A percentile compares a stretch with the other conserved stretches of the same genome.
These are phyloP conservation scores for Panorpa germanica DNA, from an alignment of 2,888 invertebrate species.

Conservation along the genomic window DNA sequence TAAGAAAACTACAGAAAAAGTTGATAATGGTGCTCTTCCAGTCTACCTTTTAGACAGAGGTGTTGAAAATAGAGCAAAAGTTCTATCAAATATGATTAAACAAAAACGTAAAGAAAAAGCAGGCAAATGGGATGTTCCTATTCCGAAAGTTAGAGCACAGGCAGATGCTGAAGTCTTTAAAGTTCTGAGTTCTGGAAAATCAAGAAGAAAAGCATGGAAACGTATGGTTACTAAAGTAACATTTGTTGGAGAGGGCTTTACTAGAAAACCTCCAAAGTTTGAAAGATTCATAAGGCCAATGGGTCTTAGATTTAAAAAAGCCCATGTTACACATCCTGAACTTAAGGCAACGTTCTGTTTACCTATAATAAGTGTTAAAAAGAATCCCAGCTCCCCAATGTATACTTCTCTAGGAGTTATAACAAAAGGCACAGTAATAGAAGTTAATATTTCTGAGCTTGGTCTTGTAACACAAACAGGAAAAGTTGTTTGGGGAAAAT, in stretches of 20 bases:
- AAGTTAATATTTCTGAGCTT: constrained; percentile 95
- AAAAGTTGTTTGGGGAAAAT: constrained; percentile 99
- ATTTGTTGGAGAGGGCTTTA: constrained; percentile 95
- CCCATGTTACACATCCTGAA: constrained; percentile 98
- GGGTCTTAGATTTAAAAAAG: constrained; percentile 90
- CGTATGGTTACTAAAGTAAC: constrained; percentile 98
- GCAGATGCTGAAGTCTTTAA: constrained; percentile 95
- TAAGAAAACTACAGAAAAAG: constrained; percentile 66
- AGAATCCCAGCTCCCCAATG: constrained; percentile 94
- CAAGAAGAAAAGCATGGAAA: constrained; percentile 94
- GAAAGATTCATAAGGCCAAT: constrained; percentile 97
- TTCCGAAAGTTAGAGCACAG: constrained; percentile 94
- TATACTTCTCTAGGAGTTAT: constrained; percentile 95
- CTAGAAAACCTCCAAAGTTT: constrained; percentile 97
- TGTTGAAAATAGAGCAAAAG: constrained; percentile 82
- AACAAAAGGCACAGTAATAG: constrained; percentile 94
- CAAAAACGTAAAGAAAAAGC: constrained; percentile 99
- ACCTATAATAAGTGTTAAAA: constrained; percentile 97
- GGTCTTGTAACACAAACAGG: constrained; percentile 97
- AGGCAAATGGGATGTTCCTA: constrained; percentile 98
- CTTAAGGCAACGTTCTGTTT: constrained; percentile 93
- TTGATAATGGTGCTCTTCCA: constrained; percentile 82
- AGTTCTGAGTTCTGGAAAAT: constrained; percentile 79
- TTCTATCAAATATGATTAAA: constrained; percentile 97
- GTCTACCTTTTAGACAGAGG: constrained; percentile 96